Evolutionary conservation across 1,140 invertebrate genomes (phyloP).

Genomic region (Anastatus disparis): DNA sequence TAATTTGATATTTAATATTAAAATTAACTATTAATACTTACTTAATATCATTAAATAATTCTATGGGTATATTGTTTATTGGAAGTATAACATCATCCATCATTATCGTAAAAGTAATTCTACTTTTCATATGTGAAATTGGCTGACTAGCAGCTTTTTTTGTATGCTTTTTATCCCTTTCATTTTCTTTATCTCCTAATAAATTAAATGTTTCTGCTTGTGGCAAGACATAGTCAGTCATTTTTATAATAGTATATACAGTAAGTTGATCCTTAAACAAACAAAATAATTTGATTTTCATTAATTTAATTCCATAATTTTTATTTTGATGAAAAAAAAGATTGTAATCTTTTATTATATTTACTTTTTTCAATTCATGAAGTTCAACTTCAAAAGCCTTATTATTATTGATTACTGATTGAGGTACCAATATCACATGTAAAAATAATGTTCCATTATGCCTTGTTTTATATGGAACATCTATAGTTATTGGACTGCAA

Average conservation of each 20-base stretch:
- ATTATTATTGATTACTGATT: constrained; percentile 47
- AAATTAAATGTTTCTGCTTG: constrained; percentile 81
- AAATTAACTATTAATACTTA: constrained; percentile 50
- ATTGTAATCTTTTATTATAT: constrained; percentile 5
- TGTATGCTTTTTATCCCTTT: constrained; percentile 40
- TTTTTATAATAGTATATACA: constrained; percentile 69
- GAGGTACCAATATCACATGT: constrained; percentile 70
- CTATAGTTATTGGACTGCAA: constrained; percentile 71
- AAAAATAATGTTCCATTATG: constrained; percentile 83
- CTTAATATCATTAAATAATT: constrained; percentile 70
- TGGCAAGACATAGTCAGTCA: constrained; percentile 79
- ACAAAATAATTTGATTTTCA: constrained; percentile 1
- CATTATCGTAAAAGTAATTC: constrained; percentile 73
- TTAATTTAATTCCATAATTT: not conserved
- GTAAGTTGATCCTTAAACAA: constrained; percentile 65
- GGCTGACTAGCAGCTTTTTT: constrained; percentile 45
- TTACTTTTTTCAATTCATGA: constrained; percentile 54
- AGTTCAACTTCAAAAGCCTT: constrained; percentile 58
- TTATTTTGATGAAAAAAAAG: not conserved
- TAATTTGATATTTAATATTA: not conserved
- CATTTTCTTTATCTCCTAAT: constrained; percentile 66
- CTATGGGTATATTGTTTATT: constrained; percentile 70
- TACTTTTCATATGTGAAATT: constrained; percentile 73
- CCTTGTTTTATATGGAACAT: constrained; percentile 76
- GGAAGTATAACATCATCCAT: constrained; percentile 74